Conservation (phyloP, 2,113 vertebrate species). For the Picathartes gymnocephalus region DNA sequence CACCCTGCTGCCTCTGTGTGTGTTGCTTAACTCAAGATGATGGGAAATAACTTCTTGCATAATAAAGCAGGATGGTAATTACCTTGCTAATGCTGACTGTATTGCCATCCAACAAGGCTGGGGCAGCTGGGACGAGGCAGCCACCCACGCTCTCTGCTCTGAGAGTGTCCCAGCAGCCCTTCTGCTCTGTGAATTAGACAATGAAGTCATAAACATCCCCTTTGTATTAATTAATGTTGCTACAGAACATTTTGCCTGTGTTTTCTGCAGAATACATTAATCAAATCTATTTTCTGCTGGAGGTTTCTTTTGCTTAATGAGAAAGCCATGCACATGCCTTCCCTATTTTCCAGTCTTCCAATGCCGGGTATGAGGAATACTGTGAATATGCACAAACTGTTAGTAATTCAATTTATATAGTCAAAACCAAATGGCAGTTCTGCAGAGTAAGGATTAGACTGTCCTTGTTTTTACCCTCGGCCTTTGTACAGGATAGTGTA, state of each 20-base stretch:
- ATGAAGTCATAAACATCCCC: background rate
- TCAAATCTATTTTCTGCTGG: background rate
- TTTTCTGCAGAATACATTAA: conserved; percentile 1
- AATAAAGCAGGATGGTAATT: background rate
- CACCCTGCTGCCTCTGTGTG: background rate
- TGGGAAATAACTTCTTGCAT: background rate
- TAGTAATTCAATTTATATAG: conserved; percentile 20
- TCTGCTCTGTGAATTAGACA: background rate
- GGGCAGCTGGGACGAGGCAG: background rate
- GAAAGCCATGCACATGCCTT: background rate
- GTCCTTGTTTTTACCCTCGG: background rate
- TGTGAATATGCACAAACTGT: background rate
- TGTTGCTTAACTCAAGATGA: background rate
- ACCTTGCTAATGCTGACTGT: background rate
- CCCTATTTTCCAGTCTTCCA: background rate
- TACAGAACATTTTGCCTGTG: background rate
- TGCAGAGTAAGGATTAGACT: background rate
- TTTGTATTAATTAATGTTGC: conserved; percentile 1
- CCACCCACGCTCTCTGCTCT: background rate
- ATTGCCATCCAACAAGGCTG: background rate
- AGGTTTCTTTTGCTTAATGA: conserved; percentile 2
- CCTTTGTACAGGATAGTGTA: background rate
- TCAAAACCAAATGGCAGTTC: background rate
- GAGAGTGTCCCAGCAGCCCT: background rate
- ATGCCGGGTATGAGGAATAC: background rate